These are phyloP conservation scores for Hyperopisus bebe DNA, from an alignment of 2,113 vertebrate species.

Conservation along the genomic window DNA sequence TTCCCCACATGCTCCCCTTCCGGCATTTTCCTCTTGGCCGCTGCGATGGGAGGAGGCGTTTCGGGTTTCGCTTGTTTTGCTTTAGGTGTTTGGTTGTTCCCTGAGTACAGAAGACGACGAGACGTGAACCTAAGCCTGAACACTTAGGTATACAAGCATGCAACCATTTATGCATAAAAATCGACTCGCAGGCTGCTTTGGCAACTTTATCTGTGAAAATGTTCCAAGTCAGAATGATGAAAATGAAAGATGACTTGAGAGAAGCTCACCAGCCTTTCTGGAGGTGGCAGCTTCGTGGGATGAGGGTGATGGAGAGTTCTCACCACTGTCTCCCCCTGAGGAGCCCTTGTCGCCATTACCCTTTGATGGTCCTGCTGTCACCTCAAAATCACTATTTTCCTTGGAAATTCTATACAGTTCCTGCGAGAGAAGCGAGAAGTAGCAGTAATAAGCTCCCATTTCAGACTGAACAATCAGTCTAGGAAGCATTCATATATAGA, in stretches of 20 bases:
- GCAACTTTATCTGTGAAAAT: neutral
- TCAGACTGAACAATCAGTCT: neutral
- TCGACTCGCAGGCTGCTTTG: neutral
- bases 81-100: slow-evolving; percentile 26
- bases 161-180: neutral
- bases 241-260: neutral
- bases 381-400: slow-evolving; percentile 75
- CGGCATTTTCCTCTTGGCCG: slow-evolving; percentile 58
- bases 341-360: slow-evolving; percentile 71
- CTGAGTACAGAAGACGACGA: slow-evolving; percentile 30
- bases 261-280: slow-evolving; percentile 54
- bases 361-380: slow-evolving; percentile 56
- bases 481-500: neutral
- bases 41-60: slow-evolving; percentile 46
- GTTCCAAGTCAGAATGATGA: neutral
- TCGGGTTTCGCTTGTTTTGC: slow-evolving; percentile 52
- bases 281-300: slow-evolving; percentile 29
- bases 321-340: slow-evolving; percentile 72
- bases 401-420: slow-evolving; percentile 89
- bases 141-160: neutral
- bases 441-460: neutral
- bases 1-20: slow-evolving; percentile 46
- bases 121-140: neutral
- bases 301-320: slow-evolving; percentile 61
- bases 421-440: slow-evolving; percentile 47